These are phyloP conservation scores for Apis cerana DNA, from an alignment of 1,140 invertebrate genomes.

Conservation along the genomic window DNA sequence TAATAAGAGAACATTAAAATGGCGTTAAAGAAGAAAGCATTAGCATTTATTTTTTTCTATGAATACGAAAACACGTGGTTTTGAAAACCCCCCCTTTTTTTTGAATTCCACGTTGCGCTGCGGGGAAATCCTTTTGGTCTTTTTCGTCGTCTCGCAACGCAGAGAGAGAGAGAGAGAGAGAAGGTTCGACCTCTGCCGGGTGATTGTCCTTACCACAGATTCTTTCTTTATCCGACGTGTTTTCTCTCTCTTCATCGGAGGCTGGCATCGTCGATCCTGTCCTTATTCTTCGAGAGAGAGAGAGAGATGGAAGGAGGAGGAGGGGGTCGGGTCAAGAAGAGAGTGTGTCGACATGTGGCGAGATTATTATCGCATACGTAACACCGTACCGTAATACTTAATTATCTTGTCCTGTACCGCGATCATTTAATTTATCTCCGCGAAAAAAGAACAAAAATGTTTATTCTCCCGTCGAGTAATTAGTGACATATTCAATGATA, in stretches of 20 bases:
- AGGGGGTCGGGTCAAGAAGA: conserved; percentile 34
- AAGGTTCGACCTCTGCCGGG: conserved; percentile 43
- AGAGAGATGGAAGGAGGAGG: neutral
- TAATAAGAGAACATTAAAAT: too few relatives aligned
- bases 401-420: conserved; percentile 42
- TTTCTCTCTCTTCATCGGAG: neutral
- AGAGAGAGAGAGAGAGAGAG: neutral
- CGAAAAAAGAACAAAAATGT: neutral
- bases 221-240: conserved; percentile 50
- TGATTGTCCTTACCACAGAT: conserved; percentile 47
- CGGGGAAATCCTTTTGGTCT: conserved; percentile 2
- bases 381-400: conserved; percentile 47
- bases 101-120: conserved; percentile 9
- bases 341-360: conserved; percentile 40
- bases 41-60: too few relatives aligned
- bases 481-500: conserved; percentile 43
- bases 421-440: conserved; percentile 37
- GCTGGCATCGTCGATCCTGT: conserved; percentile 17
- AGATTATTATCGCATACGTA: conserved; percentile 49
- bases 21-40: too few relatives aligned
- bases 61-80: neutral
- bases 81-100: conserved; percentile 18
- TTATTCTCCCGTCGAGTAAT: conserved; percentile 22
- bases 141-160: conserved; percentile 6
- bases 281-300: conserved; percentile 33